A percentile compares a stretch with the other conserved stretches of the same genome.
Conservation (phyloP, 2,888 invertebrate genomes). For the Noctua fimbriata region DNA sequence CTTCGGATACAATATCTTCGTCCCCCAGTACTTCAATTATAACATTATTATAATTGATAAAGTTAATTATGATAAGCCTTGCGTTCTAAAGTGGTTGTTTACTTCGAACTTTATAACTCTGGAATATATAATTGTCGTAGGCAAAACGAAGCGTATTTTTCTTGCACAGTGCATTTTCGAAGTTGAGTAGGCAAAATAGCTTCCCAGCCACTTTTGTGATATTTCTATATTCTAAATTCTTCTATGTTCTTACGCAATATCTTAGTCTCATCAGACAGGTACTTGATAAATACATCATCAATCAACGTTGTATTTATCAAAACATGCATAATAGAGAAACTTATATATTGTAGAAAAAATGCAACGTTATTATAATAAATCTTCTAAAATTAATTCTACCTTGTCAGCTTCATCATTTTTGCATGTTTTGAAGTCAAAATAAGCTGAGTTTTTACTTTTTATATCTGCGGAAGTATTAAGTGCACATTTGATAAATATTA, state of each 20-base stretch:
- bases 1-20: slow-evolving; percentile 13
- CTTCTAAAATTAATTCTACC: not conserved
- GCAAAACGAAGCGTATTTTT: not conserved
- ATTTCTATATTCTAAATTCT: not conserved
- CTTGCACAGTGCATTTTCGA: not conserved
- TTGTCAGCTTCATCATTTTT: slow-evolving; percentile 1
- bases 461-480: not conserved
- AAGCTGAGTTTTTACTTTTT: not conserved
- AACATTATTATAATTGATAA: slow-evolving; percentile 26
- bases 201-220: not conserved
- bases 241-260: not conserved
- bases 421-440: not conserved
- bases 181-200: not conserved
- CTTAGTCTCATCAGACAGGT: not conserved
- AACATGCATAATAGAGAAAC: not conserved
- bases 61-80: not conserved
- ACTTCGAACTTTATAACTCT: not conserved
- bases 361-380: slow-evolving; percentile 1
- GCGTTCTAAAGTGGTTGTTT: not conserved
- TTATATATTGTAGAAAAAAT: not conserved
- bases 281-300: slow-evolving; percentile 7
- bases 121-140: too few relatives aligned
- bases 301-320: not conserved
- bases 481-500: not conserved
- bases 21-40: slow-evolving; percentile 16